Conservation (phyloP, 2,888 invertebrate genomes). For the Drosophila colorata region DNA sequence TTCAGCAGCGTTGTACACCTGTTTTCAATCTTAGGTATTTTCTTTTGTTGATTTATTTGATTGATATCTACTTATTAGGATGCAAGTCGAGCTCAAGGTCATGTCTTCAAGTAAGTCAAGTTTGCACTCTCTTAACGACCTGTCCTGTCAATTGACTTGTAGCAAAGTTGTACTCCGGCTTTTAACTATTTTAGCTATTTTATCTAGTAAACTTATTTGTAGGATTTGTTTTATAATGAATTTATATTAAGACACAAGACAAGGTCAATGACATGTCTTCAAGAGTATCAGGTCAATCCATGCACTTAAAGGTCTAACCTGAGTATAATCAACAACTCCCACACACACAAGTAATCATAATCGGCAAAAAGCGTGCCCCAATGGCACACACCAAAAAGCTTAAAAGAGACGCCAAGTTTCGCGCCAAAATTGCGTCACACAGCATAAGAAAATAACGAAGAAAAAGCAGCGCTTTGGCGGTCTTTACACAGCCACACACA, state of each 20-base stretch:
- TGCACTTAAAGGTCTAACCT: not conserved
- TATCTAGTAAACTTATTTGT: not conserved
- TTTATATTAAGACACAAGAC: not conserved
- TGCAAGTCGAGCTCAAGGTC: too few relatives aligned
- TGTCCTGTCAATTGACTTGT: too few relatives aligned
- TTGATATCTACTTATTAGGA: not conserved
- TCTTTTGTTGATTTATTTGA: not conserved
- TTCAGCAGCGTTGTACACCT: too few relatives aligned
- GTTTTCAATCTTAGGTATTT: too few relatives aligned
- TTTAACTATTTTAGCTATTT: not conserved
- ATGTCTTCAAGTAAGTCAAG: too few relatives aligned
- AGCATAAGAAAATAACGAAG: slow-evolving; percentile 32
- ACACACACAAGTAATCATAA: slow-evolving; percentile 6
- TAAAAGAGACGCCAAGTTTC: slow-evolving; percentile 75
- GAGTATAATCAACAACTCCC: not conserved
- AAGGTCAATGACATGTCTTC: not conserved
- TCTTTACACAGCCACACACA: slow-evolving; percentile 38
- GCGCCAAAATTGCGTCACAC: slow-evolving; percentile 80
- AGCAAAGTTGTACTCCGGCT: too few relatives aligned
- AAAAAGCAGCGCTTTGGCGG: slow-evolving; percentile 65
- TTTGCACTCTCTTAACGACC: too few relatives aligned
- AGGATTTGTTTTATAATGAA: not conserved
- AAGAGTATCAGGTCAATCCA: not conserved
- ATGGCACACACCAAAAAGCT: slow-evolving; percentile 62
- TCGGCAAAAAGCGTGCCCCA: slow-evolving; percentile 46